phyloP scores from a whole-genome alignment of 2,888 invertebrate species.

The Ganaspis brasiliensis region DNA sequence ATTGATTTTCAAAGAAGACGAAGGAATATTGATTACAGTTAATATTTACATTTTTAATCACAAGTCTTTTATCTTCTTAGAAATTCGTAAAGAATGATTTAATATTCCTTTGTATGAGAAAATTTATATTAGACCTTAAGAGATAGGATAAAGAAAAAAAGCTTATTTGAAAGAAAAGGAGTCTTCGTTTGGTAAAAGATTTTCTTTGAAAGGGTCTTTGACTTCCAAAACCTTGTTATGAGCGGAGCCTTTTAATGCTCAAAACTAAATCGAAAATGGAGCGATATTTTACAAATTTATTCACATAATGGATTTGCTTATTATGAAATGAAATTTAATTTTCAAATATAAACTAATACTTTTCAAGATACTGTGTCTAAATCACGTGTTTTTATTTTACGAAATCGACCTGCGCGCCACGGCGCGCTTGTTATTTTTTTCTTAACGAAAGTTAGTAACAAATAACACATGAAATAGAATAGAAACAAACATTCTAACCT shows the following conservation, averaged over 20 bases:
- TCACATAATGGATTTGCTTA: neutral
- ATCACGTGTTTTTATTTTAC: no score
- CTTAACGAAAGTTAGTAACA: no score
- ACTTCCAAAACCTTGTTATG: slow-evolving; percentile 25
- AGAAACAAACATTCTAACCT: no score
- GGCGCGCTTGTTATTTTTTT: no score
- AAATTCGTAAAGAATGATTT: slow-evolving; percentile 11
- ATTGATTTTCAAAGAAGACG: neutral
- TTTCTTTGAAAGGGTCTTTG: slow-evolving; percentile 14
- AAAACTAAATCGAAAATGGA: neutral
- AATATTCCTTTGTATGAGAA: slow-evolving; percentile 24
- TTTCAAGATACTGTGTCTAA: no score
- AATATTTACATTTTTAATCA: slow-evolving; percentile 22
- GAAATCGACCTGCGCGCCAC: no score
- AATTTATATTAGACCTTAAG: slow-evolving; percentile 13
- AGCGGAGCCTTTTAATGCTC: neutral
- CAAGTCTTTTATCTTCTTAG: slow-evolving; percentile 5
- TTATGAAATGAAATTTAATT: no score
- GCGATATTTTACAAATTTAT: neutral
- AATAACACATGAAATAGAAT: no score
- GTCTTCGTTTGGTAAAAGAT: neutral
- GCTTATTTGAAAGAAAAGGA: slow-evolving; percentile 21
- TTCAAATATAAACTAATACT: no score
- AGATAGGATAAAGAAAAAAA: slow-evolving; percentile 5
- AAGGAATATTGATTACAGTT: slow-evolving; percentile 12